A percentile compares a stretch with the other conserved stretches of the same genome.
phyloP scores from a whole-genome alignment of 2,113 vertebrate species.

The Leptobrachium leishanense region DNA sequence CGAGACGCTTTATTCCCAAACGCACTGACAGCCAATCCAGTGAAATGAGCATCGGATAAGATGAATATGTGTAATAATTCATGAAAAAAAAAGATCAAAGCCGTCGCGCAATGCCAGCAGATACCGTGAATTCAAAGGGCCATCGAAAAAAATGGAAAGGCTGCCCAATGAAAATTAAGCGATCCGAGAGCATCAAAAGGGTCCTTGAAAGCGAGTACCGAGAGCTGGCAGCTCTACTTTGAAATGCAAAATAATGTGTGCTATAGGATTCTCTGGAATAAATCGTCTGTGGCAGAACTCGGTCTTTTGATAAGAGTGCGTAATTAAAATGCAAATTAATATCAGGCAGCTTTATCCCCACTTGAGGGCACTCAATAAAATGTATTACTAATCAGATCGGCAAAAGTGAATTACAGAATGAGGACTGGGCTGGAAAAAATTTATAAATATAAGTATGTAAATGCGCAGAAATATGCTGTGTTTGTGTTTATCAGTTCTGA shows the following conservation, averaged over 20 bases:
- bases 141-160: background rate
- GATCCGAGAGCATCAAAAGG: background rate
- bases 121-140: background rate
- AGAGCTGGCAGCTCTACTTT: background rate
- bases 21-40: no score
- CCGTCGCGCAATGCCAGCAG: background rate
- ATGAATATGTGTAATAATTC: background rate
- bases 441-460: no score
- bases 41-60: background rate
- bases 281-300: conserved; percentile 10
- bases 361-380: background rate
- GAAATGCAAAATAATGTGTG: conserved; percentile 14
- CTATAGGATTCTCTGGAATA: background rate
- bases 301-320: background rate
- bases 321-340: conserved; percentile 38
- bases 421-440: background rate
- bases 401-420: background rate
- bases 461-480: no score
- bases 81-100: conserved; percentile 5
- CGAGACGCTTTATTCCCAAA: no score
- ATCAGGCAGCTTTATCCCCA: background rate
- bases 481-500: no score
- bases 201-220: background rate
- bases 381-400: conserved; percentile 18
- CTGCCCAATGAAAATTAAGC: background rate